Percentiles rank a stretch among this genome's conserved stretches.
Conservation (phyloP, 2,797 vertebrate genomes). For the Halcyon leucocephala region DNA sequence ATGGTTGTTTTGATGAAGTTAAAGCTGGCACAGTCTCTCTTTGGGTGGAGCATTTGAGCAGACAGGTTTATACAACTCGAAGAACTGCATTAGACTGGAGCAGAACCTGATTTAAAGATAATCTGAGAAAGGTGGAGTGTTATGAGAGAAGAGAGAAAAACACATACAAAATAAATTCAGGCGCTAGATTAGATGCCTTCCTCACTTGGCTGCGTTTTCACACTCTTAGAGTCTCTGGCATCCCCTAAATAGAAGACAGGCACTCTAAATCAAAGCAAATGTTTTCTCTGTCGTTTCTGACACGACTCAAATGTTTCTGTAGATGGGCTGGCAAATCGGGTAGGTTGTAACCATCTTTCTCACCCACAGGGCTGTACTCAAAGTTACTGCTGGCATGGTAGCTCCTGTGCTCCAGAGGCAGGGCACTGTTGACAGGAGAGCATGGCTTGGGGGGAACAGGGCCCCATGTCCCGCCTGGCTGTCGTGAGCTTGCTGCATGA, state of each 20-base stretch:
- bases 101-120: constrained; percentile 50
- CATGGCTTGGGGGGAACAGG: accelerated
- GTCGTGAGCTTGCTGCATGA: neutral
- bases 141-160: constrained; percentile 39
- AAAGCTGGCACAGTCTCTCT: constrained; percentile 45
- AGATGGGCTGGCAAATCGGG: constrained; percentile 20
- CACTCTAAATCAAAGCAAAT: constrained; percentile 21
- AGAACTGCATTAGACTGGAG: constrained; percentile 27
- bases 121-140: constrained; percentile 5
- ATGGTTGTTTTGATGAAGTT: constrained; percentile 18
- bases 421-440: neutral
- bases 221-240: neutral
- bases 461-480: neutral
- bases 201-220: neutral
- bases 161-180: constrained; percentile 43
- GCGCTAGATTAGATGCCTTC: neutral
- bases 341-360: neutral
- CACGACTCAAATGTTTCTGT: neutral
- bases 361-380: neutral
- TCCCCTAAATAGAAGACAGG: constrained; percentile 17
- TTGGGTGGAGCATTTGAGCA: constrained; percentile 36
- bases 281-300: constrained; percentile 37
- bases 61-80: constrained; percentile 57
- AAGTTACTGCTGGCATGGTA: neutral
- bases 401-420: neutral